Base-by-base conservation (phyloP, 2,888 invertebrate genomes). In the Drosophila acutilabella region DNA sequence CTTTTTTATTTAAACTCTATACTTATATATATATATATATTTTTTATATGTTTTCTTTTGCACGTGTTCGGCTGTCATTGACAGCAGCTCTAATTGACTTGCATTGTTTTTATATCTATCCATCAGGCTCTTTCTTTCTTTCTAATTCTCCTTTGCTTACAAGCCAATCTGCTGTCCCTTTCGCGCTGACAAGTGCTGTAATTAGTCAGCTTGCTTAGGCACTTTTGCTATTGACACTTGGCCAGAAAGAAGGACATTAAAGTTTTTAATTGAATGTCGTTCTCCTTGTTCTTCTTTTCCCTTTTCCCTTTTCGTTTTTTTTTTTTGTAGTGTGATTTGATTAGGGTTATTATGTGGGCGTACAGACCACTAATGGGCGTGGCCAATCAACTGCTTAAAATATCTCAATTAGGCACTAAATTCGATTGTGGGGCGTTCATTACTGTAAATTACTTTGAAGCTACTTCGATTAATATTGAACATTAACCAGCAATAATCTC, bases 41-140 rank as follows among this genome's bases (percentile, higher is more conserved):
- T 51, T 52, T 61, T 50, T 5, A 8, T 23, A 23, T 41, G 1
- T 10, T 36, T 18, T 13, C 52, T 20, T 36, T 54, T 18, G 42
- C 38, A 58, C 42, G 64, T 54, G 41, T 54, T 36, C 42, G 30
- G 64, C 71, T 81, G 79, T 47, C 69, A 77, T 68, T 77, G 81
- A 81, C 84, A 81, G 68, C 66, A 59, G 11, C 70, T 80, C 77
- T 72, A 84, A 81, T 84, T 81, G 80, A 80, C 82, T 81, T 74
- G 65, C 64, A 74, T 84, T 81, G 65, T 64, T 54, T 48, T 54
- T 14, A 52, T 53, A 48, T 47, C 57, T 50, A 48, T 48, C 11
- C 38, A 47, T 5, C 14, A 62, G 16, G 51, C 33, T 50, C 16
- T 53, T 23, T 47, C n/a, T 60, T 14, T 33, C 51, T 42, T 20